Base-by-base conservation (phyloP, 2,113 vertebrate species). In the Thamnaconus septentrionalis region DNA sequence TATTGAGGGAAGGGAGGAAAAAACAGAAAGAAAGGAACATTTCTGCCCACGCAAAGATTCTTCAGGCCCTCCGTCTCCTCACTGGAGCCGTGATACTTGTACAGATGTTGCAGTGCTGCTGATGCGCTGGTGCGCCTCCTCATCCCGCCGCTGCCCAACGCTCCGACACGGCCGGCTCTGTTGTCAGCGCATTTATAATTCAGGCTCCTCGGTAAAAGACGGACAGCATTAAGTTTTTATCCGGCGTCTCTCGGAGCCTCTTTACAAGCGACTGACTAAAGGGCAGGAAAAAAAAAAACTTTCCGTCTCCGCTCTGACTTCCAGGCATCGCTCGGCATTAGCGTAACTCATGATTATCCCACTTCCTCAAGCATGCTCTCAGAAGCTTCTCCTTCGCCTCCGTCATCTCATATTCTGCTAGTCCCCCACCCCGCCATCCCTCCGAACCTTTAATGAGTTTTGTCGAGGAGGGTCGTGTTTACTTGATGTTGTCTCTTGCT, bases 131-230 rank as follows among this genome's bases (percentile, higher is more conserved):
- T 69, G 61, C 76, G 60, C 71, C 63, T 80, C 76, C 72, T 76
- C 68, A 65, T 55, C 56, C 39, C 61, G 56, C 42, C 56, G 60
- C 70, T 71, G 76, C 66, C 74, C 60, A 44, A 64, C 18, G 76
- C 69, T 73, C 73, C 75, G 83, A 87, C 83, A 88, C 66, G 68
- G 76, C 66, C 69, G 11, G 67, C 78, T 74, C 76, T 64, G 80
- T 83, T 83, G 76, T 83, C 79, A 66, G 53, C 3, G 47, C 79
- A 89, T 91, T 84, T 76, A 89, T 78, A 86, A 90, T 91, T 89
- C 76, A 88, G 72, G 41, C 66, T 53, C 74, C 78, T 89, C 71
- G 87, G 89, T 90, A 87, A 89, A 82, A 81, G 53, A 89, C 87
- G 71, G 2, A 40, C 6, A 41, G 46, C 84, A 88, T 90, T 84